A percentile compares a stretch with the other conserved stretches of the same genome.
Conservation (phyloP, 2,113 vertebrate species). For the Progne subis region DNA sequence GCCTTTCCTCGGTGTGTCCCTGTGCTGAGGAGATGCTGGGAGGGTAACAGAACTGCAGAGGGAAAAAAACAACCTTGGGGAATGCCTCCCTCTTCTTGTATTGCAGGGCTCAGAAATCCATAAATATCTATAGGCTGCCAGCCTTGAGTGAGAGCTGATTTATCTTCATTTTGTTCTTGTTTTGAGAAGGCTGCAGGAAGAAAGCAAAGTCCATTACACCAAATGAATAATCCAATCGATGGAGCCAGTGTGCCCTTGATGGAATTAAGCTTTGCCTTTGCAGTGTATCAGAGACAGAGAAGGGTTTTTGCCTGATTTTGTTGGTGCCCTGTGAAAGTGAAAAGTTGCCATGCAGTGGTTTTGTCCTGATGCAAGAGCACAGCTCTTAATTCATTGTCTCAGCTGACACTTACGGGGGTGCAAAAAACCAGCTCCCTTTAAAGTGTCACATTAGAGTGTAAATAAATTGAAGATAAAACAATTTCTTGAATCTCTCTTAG, state of each 20-base stretch:
- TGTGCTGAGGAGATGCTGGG: not conserved
- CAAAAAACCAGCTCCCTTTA: not conserved
- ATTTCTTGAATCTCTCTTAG: not conserved
- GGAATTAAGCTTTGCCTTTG: conserved; percentile 55
- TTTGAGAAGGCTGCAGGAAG: conserved; percentile 55
- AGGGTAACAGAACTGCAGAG: not conserved
- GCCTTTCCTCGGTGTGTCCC: not conserved
- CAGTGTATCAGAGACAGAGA: not conserved
- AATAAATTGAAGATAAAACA: not conserved
- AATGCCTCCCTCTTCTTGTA: not conserved
- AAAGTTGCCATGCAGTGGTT: not conserved
- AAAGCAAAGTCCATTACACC: conserved; percentile 50
- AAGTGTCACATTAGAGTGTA: not conserved
- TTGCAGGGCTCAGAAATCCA: conserved; percentile 6
- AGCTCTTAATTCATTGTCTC: not conserved
- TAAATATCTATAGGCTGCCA: conserved; percentile 3
- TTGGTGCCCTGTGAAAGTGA: not conserved
- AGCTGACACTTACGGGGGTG: not conserved
- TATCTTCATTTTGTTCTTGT: conserved; percentile 46
- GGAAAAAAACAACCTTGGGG: too few species aligned
- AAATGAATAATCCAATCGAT: conserved; percentile 66
- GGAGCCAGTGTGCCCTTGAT: conserved; percentile 57
- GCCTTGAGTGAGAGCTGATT: conserved; percentile 41
- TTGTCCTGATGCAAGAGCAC: not conserved
- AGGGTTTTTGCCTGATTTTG: not conserved